Evolutionary conservation across 2,797 vertebrate genomes (phyloP).

Genomic region (Tolypeutes matacus): DNA sequence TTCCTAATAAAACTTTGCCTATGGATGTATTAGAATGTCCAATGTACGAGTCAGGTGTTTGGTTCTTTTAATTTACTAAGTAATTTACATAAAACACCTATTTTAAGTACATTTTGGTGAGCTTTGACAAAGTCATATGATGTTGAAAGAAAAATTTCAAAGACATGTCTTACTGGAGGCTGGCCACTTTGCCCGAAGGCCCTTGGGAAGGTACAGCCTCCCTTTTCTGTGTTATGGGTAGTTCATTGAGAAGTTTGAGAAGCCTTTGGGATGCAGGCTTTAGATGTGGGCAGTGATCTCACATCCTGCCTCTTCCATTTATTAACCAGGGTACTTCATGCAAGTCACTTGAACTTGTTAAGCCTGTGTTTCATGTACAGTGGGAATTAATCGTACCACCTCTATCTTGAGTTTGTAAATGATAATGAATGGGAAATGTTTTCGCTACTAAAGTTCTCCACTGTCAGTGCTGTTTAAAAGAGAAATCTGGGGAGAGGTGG

Average conservation of each 20-base stretch:
- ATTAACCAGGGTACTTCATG: rapidly evolving
- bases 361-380: background rate
- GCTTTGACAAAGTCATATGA: background rate
- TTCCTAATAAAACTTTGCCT: background rate
- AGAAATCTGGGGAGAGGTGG: background rate
- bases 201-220: background rate
- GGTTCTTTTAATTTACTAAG: background rate
- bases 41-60: background rate
- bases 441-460: background rate
- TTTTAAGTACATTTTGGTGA: background rate
- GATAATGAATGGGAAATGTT: background rate
- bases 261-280: background rate
- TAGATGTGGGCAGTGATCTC: rapidly evolving
- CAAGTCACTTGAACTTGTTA: background rate
- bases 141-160: background rate
- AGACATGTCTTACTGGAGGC: background rate
- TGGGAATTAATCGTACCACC: background rate
- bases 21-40: background rate
- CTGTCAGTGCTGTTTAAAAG: background rate
- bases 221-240: background rate
- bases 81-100: no score
- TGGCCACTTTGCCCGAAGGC: background rate
- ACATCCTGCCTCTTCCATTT: background rate
- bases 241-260: background rate
- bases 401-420: background rate